These are phyloP conservation scores for Parthenolecanium corni DNA, from an alignment of 2,888 invertebrate genomes.

Conservation along the genomic window DNA sequence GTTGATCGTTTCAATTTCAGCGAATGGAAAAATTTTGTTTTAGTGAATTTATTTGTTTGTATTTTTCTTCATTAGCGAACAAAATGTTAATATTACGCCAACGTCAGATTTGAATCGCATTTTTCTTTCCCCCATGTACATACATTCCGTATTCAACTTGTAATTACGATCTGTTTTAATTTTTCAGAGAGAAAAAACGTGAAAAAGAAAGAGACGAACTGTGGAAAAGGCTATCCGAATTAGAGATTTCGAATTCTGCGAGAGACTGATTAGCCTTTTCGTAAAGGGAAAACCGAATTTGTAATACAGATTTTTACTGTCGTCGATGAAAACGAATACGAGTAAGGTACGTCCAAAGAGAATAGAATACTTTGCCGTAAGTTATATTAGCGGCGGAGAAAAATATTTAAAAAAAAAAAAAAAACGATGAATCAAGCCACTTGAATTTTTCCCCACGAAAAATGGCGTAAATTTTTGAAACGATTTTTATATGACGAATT, in stretches of 20 bases:
- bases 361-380: neutral
- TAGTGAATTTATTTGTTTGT: too few species aligned
- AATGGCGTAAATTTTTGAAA: neutral
- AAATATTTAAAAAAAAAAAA: neutral
- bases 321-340: too few species aligned
- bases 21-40: too few species aligned
- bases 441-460: neutral
- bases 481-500: constrained; percentile 1
- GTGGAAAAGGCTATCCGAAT: constrained; percentile 88
- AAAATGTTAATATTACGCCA: too few species aligned
- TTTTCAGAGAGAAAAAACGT: constrained; percentile 77
- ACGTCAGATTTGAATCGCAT: too few species aligned
- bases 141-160: neutral
- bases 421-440: neutral
- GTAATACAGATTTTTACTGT: neutral
- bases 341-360: constrained; percentile 23
- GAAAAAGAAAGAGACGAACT: constrained; percentile 95
- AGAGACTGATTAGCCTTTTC: neutral
- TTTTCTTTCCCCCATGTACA: neutral
- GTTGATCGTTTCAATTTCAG: too few species aligned
- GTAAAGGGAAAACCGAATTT: constrained; percentile 10
- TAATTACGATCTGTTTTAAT: constrained; percentile 25
- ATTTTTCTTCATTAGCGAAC: too few species aligned
- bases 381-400: too few species aligned
- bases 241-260: constrained; percentile 51